Evolutionary conservation across 2,113 vertebrate species (phyloP).

Genomic region (Columbina picui): DNA sequence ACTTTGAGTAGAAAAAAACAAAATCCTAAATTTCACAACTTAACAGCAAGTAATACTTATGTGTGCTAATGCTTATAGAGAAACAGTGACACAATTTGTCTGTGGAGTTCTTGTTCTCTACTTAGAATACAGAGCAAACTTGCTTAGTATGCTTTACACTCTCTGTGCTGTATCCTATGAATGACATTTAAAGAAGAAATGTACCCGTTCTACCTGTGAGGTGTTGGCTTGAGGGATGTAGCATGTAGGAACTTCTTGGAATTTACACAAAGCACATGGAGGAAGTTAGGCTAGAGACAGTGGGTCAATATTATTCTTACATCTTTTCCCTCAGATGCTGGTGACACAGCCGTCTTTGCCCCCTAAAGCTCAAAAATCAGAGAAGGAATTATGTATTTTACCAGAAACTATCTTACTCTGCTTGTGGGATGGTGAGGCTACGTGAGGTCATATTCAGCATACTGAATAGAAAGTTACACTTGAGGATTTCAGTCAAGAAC

Average conservation of each 20-base stretch:
- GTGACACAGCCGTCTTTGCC: neutral
- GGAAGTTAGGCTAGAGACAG: neutral
- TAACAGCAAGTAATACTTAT: neutral
- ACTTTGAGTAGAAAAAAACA: neutral
- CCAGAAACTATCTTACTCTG: neutral
- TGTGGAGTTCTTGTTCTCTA: neutral
- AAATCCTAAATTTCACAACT: neutral
- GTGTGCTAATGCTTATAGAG: neutral
- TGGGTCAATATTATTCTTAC: neutral
- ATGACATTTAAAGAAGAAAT: neutral
- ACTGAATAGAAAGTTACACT: neutral
- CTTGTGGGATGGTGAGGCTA: neutral
- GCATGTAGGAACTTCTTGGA: neutral
- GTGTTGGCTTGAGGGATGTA: accelerated
- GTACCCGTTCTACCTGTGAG: neutral
- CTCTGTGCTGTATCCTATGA: neutral
- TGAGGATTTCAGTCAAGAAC: neutral
- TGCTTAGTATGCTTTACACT: neutral
- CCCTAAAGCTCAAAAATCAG: neutral
- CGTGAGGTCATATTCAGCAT: neutral
- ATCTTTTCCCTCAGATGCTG: neutral
- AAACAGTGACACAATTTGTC: neutral
- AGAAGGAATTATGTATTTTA: neutral
- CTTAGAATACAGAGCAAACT: neutral
- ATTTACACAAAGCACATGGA: neutral